Evolutionary conservation across 2,797 vertebrate genomes (phyloP).

Genomic region (Coreius guichenoti): DNA sequence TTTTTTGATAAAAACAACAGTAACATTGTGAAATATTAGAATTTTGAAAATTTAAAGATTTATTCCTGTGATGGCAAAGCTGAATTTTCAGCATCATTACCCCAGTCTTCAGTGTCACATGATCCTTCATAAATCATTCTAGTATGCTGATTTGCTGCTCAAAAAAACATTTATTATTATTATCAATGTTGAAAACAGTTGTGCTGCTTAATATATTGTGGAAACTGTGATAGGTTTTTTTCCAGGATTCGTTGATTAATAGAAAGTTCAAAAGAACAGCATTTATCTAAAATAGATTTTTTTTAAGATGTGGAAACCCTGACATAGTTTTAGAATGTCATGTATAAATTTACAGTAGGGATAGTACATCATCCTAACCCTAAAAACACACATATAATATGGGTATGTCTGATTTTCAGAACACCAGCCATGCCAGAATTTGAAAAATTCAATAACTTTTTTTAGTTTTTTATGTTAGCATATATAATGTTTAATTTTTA

Average conservation of each 20-base stretch:
- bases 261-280: not conserved
- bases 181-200: not conserved
- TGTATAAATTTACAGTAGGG: not conserved
- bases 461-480: not conserved
- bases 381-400: not conserved
- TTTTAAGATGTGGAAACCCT: not conserved
- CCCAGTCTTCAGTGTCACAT: not conserved
- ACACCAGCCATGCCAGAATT: not conserved
- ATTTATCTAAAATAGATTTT: not conserved
- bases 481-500: not conserved
- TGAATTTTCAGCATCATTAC: not conserved
- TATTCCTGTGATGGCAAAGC: not conserved
- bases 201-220: not conserved
- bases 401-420: not conserved
- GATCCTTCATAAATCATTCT: not conserved
- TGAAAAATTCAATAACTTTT: not conserved
- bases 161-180: not conserved
- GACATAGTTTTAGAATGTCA: not conserved
- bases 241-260: not conserved
- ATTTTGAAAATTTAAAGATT: not conserved
- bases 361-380: not conserved
- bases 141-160: not conserved
- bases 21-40: too few species aligned
- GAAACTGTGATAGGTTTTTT: not conserved
- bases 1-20: not conserved